These are phyloP conservation scores for Nycticryphes semicollaris DNA, from an alignment of 2,113 vertebrate genomes.

Conservation along the genomic window DNA sequence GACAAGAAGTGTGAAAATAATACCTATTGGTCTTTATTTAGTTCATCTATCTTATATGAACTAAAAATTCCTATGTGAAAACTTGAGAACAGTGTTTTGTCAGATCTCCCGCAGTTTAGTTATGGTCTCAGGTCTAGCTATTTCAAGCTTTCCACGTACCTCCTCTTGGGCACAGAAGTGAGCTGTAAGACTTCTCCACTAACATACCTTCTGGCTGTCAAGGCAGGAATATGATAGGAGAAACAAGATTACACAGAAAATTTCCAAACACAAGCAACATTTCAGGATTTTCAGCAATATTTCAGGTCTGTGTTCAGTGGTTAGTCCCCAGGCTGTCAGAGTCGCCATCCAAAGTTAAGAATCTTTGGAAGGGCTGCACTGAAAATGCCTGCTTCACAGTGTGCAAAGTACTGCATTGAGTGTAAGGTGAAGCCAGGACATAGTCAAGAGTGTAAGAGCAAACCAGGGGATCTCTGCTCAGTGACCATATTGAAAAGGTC, in stretches of 20 bases:
- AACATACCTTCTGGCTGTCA: slow-evolving; percentile 67
- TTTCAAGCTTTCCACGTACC: slow-evolving; percentile 28
- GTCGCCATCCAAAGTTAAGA: too few species aligned
- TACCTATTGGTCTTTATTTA: background rate
- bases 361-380: background rate
- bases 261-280: background rate
- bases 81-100: background rate
- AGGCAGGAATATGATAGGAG: background rate
- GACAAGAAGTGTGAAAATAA: background rate
- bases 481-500: background rate
- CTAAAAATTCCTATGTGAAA: background rate
- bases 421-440: too few species aligned
- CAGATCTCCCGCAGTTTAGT: background rate
- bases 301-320: background rate
- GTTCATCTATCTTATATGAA: background rate
- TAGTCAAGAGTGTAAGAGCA: background rate
- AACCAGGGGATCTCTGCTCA: background rate
- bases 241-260: background rate
- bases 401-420: too few species aligned
- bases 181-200: slow-evolving; percentile 64
- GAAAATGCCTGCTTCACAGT: background rate
- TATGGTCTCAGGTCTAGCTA: background rate
- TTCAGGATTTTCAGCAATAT: background rate
- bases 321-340: background rate
- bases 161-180: slow-evolving; percentile 65